Conservation (phyloP, 2,113 vertebrate genomes). For the Thalassoma bifasciatum region DNA sequence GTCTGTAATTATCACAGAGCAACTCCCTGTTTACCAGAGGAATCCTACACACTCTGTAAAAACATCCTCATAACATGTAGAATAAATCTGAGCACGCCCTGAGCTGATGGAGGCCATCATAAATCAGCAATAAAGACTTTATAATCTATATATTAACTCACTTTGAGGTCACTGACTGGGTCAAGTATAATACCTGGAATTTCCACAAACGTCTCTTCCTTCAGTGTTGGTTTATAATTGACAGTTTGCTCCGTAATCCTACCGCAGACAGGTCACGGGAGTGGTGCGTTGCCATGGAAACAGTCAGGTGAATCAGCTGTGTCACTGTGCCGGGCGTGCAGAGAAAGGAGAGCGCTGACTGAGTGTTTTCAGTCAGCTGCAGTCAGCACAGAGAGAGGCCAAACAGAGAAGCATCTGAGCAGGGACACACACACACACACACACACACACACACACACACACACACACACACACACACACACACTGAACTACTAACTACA, state of each 20-base stretch:
- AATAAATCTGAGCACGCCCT: background rate
- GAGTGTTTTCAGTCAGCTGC: conserved; percentile 26
- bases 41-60: conserved; percentile 10
- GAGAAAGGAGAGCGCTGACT: conserved; percentile 42
- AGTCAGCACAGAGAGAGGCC: conserved; percentile 36
- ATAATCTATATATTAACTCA: background rate
- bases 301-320: conserved; percentile 40
- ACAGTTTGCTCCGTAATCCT: background rate
- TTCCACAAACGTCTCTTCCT: background rate
- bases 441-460: too few species aligned
- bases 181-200: background rate
- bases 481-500: too few species aligned
- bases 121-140: background rate
- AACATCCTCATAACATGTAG: conserved; percentile 1
- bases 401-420: conserved; percentile 4
- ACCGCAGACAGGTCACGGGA: background rate
- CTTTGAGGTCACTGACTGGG: background rate
- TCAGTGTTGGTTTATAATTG: background rate
- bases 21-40: conserved; percentile 22
- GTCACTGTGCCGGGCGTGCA: conserved; percentile 46
- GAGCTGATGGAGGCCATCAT: background rate
- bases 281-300: conserved; percentile 20
- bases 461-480: too few species aligned
- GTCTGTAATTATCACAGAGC: conserved; percentile 28
- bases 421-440: conserved; percentile 11